These are phyloP conservation scores for Drosophila persimilis DNA, from an alignment of 1,140 invertebrate species.

Conservation along the genomic window DNA sequence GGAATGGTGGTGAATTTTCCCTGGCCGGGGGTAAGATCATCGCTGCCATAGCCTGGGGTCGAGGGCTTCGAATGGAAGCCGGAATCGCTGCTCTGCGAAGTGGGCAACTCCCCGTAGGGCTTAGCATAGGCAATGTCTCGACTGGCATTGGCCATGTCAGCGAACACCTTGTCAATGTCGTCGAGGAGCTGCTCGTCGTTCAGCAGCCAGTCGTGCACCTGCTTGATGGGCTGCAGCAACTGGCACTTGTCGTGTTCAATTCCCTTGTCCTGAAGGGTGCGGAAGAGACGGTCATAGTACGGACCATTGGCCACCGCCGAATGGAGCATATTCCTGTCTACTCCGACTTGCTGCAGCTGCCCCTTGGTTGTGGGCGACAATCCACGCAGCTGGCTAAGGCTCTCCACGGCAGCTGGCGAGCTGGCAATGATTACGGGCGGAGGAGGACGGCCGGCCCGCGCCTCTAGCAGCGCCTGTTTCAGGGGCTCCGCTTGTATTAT, in stretches of 20 bases:
- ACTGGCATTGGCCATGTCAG: constrained; percentile 78
- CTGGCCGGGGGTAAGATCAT: constrained; percentile 53
- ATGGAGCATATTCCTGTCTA: constrained; percentile 85
- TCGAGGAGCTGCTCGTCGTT: constrained; percentile 84
- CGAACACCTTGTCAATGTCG: constrained; percentile 84
- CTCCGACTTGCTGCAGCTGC: constrained; percentile 84
- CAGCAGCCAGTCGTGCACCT: constrained; percentile 84
- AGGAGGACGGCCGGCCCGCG: constrained; percentile 35
- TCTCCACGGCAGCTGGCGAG: constrained; percentile 39
- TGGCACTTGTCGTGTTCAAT: constrained; percentile 84
- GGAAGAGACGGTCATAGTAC: constrained; percentile 85
- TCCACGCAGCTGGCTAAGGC: constrained; percentile 66
- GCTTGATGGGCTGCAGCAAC: constrained; percentile 84
- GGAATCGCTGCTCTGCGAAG: constrained; percentile 74
- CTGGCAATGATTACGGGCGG: constrained; percentile 57
- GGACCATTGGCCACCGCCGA: constrained; percentile 85
- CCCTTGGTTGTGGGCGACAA: constrained; percentile 84
- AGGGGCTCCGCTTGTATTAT: constrained; percentile 73
- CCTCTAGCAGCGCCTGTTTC: constrained; percentile 62
- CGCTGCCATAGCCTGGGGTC: constrained; percentile 60
- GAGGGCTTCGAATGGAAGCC: constrained; percentile 80
- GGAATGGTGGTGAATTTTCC: constrained; percentile 69
- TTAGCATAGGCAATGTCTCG: constrained; percentile 58
- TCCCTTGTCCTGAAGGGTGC: constrained; percentile 84
- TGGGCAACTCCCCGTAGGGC: constrained; percentile 37